A percentile compares a stretch with the other conserved stretches of the same genome.
phyloP scores from a whole-genome alignment of 1,140 invertebrate species.

The Odontomachus brunneus region DNA sequence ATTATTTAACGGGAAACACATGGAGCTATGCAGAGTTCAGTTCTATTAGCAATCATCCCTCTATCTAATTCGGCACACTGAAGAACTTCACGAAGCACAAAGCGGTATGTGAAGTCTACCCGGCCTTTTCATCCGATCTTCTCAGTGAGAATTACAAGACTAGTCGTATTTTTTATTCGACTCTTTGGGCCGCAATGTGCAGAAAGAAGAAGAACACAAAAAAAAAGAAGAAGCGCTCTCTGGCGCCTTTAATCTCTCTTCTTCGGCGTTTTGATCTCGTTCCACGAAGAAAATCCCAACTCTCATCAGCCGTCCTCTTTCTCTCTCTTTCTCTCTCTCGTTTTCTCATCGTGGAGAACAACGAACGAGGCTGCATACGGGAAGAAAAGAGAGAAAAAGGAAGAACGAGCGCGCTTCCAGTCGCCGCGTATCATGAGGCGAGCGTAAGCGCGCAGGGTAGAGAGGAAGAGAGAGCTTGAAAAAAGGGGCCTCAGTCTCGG shows the following conservation, averaged over 20 bases:
- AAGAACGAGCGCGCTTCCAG: not conserved
- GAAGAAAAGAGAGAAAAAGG: conserved; percentile 15
- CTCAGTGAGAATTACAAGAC: not conserved
- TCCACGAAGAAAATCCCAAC: not conserved
- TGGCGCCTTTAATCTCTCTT: conserved; percentile 5
- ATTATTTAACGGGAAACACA: too few species aligned
- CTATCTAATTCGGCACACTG: not conserved
- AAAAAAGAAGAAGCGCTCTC: not conserved
- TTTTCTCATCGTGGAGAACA: conserved; percentile 51
- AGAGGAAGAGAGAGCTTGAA: conserved; percentile 26
- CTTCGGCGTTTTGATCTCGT: conserved; percentile 16
- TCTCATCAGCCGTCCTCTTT: not conserved
- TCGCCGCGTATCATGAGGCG: conserved; percentile 59
- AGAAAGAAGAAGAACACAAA: not conserved
- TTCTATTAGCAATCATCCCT: not conserved
- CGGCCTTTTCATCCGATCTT: not conserved
- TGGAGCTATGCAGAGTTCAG: too few species aligned
- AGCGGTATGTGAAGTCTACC: too few species aligned
- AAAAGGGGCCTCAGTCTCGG: conserved; percentile 8
- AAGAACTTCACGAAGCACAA: not conserved
- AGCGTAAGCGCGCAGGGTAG: conserved; percentile 25
- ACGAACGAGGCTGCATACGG: conserved; percentile 35
- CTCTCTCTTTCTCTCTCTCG: not conserved
- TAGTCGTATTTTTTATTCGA: not conserved
- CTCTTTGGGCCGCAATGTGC: not conserved